Evolutionary conservation across 2,888 invertebrate species (phyloP), one percentile per base, ranked within the genome.

Genomic region (Ashinkailepas kermadecensis): DNA sequence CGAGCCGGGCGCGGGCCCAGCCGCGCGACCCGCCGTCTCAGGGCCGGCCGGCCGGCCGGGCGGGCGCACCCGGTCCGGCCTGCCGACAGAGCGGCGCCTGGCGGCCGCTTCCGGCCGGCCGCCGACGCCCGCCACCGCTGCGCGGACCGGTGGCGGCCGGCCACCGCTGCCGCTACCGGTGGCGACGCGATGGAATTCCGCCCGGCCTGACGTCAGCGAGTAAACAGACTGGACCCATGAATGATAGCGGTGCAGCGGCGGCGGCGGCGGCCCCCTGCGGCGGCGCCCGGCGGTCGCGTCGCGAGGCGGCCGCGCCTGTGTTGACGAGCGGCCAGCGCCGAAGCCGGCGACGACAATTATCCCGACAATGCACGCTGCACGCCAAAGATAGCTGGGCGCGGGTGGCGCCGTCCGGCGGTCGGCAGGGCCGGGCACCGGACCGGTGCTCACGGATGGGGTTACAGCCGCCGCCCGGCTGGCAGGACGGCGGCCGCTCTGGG

Each of bases 1-100:
- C 39, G 65, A 7, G n/a, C 65, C 15, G 59, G 59, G 12, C 12
- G 59, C 59, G n/a, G 62, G 62, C 62, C 4, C 62, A 18, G 62
- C 62, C 15, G 65, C 54, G 74, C 74, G 74, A 18, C 74, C 74
- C 2, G 74, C 74, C 74, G 74, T 74, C 74, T 74, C 74, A 74
- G 39, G 74, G 18, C 54, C 74, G n/a, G 10, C 8, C 39, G 39
- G 39, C 39, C 39, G n/a, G 10, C 8, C 39, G 39, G 39, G 2
- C 39, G 39, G 39, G 39, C 39, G 15, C 54, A 54, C 74, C 54
- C 74, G 21, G 74, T 54, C 74, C 54, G 9, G 54, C 1, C 74
- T 1, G 74, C 74, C 74, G 74, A 11, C 74, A 25, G 15, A 54
- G 54, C 18, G 74, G 39, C 74, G 74, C 74, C 74, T 54, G 54